Conservation (phyloP, 1,140 invertebrate species). For the Pararge aegeria region DNA sequence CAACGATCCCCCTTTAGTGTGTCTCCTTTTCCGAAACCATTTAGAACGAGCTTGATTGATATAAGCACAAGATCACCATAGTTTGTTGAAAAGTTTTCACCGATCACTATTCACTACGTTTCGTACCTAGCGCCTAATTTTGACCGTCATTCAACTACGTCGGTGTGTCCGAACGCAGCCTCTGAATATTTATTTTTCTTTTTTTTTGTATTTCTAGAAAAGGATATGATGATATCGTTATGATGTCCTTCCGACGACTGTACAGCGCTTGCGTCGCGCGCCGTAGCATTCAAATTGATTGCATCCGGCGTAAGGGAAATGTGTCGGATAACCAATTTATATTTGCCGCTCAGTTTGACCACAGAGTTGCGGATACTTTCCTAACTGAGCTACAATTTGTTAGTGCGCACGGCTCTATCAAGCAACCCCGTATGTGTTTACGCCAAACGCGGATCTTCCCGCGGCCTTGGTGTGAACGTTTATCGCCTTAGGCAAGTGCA, state of each 20-base stretch:
- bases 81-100: background rate
- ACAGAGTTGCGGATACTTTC: constrained; percentile 39
- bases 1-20: background rate
- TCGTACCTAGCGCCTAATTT: background rate
- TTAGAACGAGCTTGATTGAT: background rate
- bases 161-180: too few species aligned
- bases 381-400: background rate
- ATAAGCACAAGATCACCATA: background rate
- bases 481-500: too few species aligned
- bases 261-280: constrained; percentile 54
- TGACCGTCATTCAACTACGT: too few species aligned
- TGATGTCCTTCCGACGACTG: constrained; percentile 55
- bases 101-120: background rate
- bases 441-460: too few species aligned
- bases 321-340: constrained; percentile 76
- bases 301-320: constrained; percentile 78
- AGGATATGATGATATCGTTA: constrained; percentile 35
- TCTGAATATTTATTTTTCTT: background rate
- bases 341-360: constrained; percentile 70
- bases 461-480: too few species aligned
- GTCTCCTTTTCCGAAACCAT: background rate
- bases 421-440: too few species aligned
- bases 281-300: constrained; percentile 69
- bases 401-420: background rate
- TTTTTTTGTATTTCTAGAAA: constrained; percentile 8